Percentiles rank a stretch among this genome's conserved stretches.
These are phyloP conservation scores for Coracias cyanogaster DNA, from an alignment of 2,797 vertebrate species.

Conservation along the genomic window DNA sequence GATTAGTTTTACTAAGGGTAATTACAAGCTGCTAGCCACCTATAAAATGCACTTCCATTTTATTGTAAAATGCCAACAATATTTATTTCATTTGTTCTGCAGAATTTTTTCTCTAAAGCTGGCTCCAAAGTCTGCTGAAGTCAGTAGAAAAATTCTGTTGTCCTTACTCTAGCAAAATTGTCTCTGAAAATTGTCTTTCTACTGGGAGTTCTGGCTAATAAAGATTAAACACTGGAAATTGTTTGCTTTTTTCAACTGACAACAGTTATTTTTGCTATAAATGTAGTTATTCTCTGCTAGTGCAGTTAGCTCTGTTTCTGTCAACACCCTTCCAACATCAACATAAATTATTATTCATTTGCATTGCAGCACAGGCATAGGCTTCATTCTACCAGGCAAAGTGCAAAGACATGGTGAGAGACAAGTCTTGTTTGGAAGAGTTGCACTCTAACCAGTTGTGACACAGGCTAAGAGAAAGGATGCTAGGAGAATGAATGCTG, in stretches of 20 bases:
- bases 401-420: conserved; percentile 38
- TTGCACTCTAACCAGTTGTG: conserved; percentile 14
- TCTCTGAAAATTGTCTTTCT: background rate
- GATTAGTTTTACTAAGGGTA: conserved; percentile 64
- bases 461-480: background rate
- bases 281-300: background rate
- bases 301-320: background rate
- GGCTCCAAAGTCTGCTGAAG: background rate
- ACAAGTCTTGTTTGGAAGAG: conserved; percentile 21
- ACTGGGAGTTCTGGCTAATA: background rate
- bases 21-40: conserved; percentile 59
- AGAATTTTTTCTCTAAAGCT: background rate
- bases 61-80: conserved; percentile 40
- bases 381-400: background rate
- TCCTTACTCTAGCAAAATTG: background rate
- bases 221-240: background rate
- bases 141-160: background rate
- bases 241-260: background rate
- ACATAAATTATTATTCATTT: conserved; percentile 14
- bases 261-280: conserved; percentile 29
- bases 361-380: background rate
- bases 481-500: background rate
- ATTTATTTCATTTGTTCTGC: conserved; percentile 43
- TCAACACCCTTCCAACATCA: conserved; percentile 27
- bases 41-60: conserved; percentile 50